Evolutionary conservation across 1,140 invertebrate genomes (phyloP), one percentile per base, ranked within the genome.

Genomic region (Notospermus geniculatus): DNA sequence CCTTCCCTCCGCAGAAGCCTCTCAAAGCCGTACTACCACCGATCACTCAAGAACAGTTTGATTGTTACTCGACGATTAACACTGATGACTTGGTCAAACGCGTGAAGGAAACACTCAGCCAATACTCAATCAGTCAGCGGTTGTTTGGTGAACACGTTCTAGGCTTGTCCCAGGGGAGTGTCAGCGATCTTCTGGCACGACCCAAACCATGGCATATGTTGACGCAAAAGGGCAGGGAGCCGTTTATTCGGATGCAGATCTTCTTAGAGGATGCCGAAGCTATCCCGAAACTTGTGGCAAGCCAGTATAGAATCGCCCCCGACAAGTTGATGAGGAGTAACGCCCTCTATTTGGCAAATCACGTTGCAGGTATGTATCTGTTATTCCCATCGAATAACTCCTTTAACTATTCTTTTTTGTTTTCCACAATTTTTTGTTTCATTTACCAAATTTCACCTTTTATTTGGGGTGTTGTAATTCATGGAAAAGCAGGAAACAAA

Each of bases 161-260:
- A 46, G 97, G 97, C 0, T 83, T 99, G 46, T 98, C 95, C 0
- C 83, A 84, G 59, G 80, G 78, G 1, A 97, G 94, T 1, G 95
- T 98, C 0, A 97, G 93, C 74, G 96, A 98, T 81, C 82, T 99
- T n/a, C 83, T 99, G 0, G 97, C 94, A 55, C 95, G 98, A 78
- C 96, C 96, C 0, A 98, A 98, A 75, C 95, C 95, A 0, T 99
- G 96, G 96, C 93, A 97, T 76, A 98, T 98, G 94, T 85, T 99
- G 2, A 97, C 94, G 63, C 97, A 98, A 77, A 98, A 98, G 81
- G 95, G 95, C 0, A 84, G 96, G 23, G 95, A 98, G 79, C 96
- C 96, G 0, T 99, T 98, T 82, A 97, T 98, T 60, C 86, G 95
- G 50, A 98, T 99, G 95, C 93, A 97, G 79, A 81, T 97, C 9